Conservation (phyloP, 2,888 invertebrate genomes). For the Isotomurus palustris region DNA sequence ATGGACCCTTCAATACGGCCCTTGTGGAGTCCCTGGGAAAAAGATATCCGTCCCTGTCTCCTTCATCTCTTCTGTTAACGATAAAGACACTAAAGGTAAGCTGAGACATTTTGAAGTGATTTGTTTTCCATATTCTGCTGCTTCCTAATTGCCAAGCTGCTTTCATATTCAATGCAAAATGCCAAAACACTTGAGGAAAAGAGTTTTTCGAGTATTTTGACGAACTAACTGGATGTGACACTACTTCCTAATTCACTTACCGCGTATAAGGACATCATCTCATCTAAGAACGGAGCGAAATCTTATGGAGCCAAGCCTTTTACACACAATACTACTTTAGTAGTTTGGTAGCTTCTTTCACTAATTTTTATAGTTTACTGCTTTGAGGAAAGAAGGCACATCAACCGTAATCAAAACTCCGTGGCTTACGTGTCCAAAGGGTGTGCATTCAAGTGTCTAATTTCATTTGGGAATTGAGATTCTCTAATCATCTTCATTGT, state of each 20-base stretch:
- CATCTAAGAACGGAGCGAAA: too few species aligned
- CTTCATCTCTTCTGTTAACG: constrained; percentile 21
- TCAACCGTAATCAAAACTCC: too few species aligned
- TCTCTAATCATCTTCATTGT: constrained; percentile 15
- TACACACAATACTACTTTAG: too few species aligned
- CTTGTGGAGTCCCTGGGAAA: constrained; percentile 46
- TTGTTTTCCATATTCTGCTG: background rate
- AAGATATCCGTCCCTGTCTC: constrained; percentile 43
- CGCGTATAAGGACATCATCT: too few species aligned
- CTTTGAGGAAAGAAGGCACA: too few species aligned
- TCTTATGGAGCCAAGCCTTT: too few species aligned
- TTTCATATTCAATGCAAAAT: background rate
- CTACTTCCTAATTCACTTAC: too few species aligned
- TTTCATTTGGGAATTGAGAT: constrained; percentile 27
- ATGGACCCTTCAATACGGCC: constrained; percentile 46
- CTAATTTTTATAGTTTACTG: too few species aligned
- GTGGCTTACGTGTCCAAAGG: background rate
- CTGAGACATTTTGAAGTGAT: background rate
- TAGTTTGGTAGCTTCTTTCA: too few species aligned
- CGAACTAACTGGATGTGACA: constrained; percentile 5
- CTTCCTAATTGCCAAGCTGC: constrained; percentile 9
- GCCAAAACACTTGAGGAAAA: background rate
- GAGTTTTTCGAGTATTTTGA: background rate
- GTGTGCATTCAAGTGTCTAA: constrained; percentile 19
- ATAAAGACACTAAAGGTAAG: constrained; percentile 35